Base-by-base conservation (phyloP, 2,888 invertebrate genomes). In the Orchesellides sinensis region DNA sequence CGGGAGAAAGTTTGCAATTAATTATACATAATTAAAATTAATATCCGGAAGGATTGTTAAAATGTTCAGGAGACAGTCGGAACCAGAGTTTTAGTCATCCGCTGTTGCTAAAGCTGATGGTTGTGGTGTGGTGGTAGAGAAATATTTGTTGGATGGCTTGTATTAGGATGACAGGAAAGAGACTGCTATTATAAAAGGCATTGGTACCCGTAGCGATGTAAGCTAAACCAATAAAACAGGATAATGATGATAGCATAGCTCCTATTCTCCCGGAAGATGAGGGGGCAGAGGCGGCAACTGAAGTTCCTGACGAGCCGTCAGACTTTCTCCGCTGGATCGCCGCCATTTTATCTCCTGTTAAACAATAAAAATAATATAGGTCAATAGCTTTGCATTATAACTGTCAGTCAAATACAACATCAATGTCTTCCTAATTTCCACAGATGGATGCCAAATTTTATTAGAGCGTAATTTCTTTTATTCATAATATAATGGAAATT, bases 291-390 rank as follows among this genome's bases (percentile, higher is more conserved):
- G 72, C 47, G 17, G 29, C 45, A 61, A 47, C 35, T 10, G 74
- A 63, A 29, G 61, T 63, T 17, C 63, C 49, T 45, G 80, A 73
- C 4, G 84, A 81, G 25, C 80, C 75, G 25, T 83, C 77, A 17
- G 92, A 92, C 91, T 95, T 95, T 90, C 96, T 93, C 90, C 95
- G 93, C 88, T 95, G 93, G 89, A 96, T 96, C 88, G 96, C 96
- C 89, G 96, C 96, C 93, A 96, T 96, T 91, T 96, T 96, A 92
- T 96, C 96, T 90, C 96, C 96, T 96, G 92, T 45, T 61, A 14
- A 49, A 40, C 14, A n/a, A 59, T 35, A 35, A 14, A 49, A 19
- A 21, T n/a, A 21, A 14, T 49, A 49, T 49, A 49, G 10, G 10
- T 32, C 10, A 10, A 14, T 40, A 14, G 10, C 40, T 40, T 8